These are phyloP conservation scores for Nesometra sesokonis DNA, from an alignment of 35 echinoderm and acorn worm species.

Conservation along the genomic window DNA sequence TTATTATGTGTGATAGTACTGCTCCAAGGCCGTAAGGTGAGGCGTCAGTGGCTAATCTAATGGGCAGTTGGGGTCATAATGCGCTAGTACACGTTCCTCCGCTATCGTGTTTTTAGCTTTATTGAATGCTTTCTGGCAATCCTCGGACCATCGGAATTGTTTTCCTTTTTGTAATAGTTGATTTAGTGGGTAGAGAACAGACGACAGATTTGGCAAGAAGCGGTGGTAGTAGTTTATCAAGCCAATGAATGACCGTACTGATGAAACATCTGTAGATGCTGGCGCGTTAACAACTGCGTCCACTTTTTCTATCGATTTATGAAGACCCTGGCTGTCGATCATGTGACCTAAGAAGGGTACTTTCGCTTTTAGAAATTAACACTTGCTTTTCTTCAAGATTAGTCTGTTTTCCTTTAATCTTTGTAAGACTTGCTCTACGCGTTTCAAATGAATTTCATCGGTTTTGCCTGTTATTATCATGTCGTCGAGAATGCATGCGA, in stretches of 20 bases:
- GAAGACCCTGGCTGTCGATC: constrained; percentile 26
- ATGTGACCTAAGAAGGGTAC: constrained; percentile 25
- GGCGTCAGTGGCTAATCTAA: constrained; percentile 26
- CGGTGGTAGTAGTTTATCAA: constrained; percentile 52
- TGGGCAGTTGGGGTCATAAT: constrained; percentile 30
- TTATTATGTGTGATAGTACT: constrained; percentile 33
- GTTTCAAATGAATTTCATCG: no score
- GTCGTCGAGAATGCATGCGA: constrained; percentile 6
- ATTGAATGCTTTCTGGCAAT: constrained; percentile 11
- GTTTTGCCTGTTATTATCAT: background rate
- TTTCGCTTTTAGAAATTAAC: constrained; percentile 17
- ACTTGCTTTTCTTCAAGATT: constrained; percentile 33
- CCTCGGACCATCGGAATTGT: no score
- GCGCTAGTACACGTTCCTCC: constrained; percentile 9
- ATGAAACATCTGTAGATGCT: constrained; percentile 14
- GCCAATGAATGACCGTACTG: constrained; percentile 24
- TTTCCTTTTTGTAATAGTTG: background rate
- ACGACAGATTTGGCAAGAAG: background rate
- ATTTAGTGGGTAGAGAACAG: no score
- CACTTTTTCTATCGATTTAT: constrained; percentile 19
- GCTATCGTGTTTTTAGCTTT: constrained; percentile 15
- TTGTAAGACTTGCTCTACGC: no score
- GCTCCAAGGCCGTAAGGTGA: constrained; percentile 44
- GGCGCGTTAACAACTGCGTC: constrained; percentile 27
- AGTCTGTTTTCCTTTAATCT: no score